Evolutionary conservation across 2,797 vertebrate species (phyloP).

Genomic region (Hemibagrus guttatus): DNA sequence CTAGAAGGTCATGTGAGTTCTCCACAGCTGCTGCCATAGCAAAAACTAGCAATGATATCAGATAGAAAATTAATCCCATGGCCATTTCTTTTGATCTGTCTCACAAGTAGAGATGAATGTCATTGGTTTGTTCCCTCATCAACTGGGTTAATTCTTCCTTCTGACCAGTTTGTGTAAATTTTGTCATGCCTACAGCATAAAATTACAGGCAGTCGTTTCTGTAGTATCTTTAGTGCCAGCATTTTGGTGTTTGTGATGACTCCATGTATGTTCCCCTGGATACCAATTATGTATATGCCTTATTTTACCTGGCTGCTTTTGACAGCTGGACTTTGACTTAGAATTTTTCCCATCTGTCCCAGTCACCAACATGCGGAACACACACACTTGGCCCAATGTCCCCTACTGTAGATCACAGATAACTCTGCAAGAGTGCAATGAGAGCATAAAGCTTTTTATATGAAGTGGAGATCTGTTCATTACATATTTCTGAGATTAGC

Average conservation of each 20-base stretch:
- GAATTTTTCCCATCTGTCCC: background rate
- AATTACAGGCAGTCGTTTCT: background rate
- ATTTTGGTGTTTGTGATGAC: background rate
- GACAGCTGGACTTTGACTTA: background rate
- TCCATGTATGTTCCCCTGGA: background rate
- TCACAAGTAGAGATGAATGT: background rate
- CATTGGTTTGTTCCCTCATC: background rate
- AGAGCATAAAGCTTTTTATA: background rate
- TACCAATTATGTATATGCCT: background rate
- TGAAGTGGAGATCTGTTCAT: background rate
- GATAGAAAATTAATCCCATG: background rate
- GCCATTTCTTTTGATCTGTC: background rate
- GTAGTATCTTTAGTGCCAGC: background rate
- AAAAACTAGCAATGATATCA: background rate
- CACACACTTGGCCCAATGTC: background rate
- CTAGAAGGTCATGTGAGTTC: background rate
- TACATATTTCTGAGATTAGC: background rate
- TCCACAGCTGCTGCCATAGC: background rate
- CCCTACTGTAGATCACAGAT: background rate
- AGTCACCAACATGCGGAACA: background rate
- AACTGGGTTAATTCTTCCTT: background rate
- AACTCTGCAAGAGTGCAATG: background rate
- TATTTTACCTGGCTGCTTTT: background rate
- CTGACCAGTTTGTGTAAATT: background rate
- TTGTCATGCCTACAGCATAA: background rate